Evolutionary conservation across 53 echinoderm and acorn worm genomes (phyloP), one percentile per base, ranked within the genome.

Genomic region (Antedon mediterranea): DNA sequence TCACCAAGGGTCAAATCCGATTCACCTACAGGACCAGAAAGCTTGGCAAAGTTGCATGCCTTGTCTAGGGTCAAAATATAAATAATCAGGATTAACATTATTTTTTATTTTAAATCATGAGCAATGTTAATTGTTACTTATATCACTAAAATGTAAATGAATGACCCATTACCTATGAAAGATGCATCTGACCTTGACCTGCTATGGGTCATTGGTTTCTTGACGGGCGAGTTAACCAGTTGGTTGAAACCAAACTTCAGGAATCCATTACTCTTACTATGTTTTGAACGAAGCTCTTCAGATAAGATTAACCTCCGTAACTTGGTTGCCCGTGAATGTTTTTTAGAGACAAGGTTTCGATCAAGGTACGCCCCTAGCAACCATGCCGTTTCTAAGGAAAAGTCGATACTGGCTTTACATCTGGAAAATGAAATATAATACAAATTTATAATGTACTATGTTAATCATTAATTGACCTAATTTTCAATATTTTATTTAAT

Each of bases 151-250:
- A 72, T 72, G 30, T 4, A 30, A 72, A 14, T 29, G 73, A 8
- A 72, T 28, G 4, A 72, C 29, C 15, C 23, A 9, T 15, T 57
- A 57, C 57, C 57, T 33, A 11, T 33, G 34, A 71, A 79, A 7
- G 98, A 90, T 4, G 98, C 98, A 81, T 98, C 98, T 28, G 98
- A 98, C 74, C 92, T 80, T 23, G 92, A 93, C 79, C 98, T 79
- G 15, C 81, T 85, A 57, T 98, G 98, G 15, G 98, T 98, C 57
- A 57, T 57, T 26, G 57, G 57, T 72, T 84, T 98, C 78, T 88
- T 90, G n/a, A 75, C 84, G 0, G 98, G 98, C 33, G 98, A 90
- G 15, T 76, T 77, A 32, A 98, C 86, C 0, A 13, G 13, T n/a
- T 6, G 11, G 57, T 8, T 57, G 14, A 57, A 18, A 8, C 57